Conservation (phyloP, 2,113 vertebrate genomes). For the Xenopus borealis region DNA sequence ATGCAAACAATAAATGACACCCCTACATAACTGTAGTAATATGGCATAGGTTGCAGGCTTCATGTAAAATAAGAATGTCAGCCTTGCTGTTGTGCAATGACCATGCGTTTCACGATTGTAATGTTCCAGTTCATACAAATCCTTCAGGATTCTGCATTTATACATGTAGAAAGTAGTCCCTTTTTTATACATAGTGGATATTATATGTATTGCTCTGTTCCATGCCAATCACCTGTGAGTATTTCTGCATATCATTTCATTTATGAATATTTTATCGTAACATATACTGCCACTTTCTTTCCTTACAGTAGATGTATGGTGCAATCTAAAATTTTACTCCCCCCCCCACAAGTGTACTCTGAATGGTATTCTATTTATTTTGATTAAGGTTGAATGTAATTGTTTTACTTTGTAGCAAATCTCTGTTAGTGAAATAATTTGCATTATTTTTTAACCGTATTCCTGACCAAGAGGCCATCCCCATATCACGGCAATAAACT, state of each 20-base stretch:
- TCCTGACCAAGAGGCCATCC: conserved; percentile 1
- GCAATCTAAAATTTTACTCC: conserved; percentile 63
- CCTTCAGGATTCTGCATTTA: neutral
- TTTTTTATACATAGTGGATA: conserved; percentile 1
- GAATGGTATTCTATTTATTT: conserved; percentile 71
- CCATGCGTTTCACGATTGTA: neutral
- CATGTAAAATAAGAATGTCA: neutral
- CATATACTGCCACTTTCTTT: conserved; percentile 46
- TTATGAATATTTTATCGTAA: conserved; percentile 32
- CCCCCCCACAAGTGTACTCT: conserved; percentile 53
- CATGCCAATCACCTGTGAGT: conserved; percentile 9
- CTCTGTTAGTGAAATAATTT: conserved; percentile 58
- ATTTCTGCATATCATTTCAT: conserved; percentile 32
- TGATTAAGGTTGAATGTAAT: conserved; percentile 68
- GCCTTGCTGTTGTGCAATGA: neutral
- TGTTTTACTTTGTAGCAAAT: conserved; percentile 69
- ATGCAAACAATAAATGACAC: neutral
- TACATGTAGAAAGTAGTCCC: neutral
- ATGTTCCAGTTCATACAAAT: conserved; percentile 3
- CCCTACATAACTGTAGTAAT: conserved; percentile 24
- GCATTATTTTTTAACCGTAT: conserved; percentile 53
- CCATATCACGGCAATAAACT: neutral
- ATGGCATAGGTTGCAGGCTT: conserved; percentile 7
- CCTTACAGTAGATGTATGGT: conserved; percentile 63
- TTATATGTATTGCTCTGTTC: conserved; percentile 11